A percentile compares a stretch with the other conserved stretches of the same genome.
Evolutionary conservation across 2,113 vertebrate species (phyloP).

Genomic region (Gavia stellata): DNA sequence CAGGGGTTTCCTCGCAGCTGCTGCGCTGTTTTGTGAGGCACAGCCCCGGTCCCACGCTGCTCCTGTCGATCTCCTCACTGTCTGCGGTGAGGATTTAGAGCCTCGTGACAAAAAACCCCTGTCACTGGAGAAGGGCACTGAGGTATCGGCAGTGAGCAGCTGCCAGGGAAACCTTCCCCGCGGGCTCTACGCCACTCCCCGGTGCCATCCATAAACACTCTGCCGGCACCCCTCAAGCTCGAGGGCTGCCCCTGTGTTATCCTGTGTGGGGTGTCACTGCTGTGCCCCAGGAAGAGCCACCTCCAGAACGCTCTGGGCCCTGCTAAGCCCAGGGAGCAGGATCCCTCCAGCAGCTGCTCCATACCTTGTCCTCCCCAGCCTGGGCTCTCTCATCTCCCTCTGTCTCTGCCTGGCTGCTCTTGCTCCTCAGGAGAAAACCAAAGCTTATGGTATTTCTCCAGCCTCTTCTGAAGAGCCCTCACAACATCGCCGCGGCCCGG

Average conservation of each 20-base stretch:
- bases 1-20: background rate
- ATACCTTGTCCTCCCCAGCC: background rate
- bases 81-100: background rate
- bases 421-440: background rate
- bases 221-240: background rate
- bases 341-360: background rate
- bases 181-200: fast-evolving
- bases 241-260: background rate
- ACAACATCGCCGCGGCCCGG: fast-evolving
- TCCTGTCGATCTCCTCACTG: background rate
- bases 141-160: background rate
- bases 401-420: background rate
- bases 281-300: background rate
- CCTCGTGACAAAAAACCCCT: background rate
- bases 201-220: background rate
- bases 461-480: background rate
- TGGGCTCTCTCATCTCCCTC: background rate
- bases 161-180: background rate
- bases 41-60: fast-evolving
- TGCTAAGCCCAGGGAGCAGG: background rate
- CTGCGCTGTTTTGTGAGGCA: background rate
- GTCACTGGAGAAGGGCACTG: background rate
- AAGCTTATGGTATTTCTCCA: background rate
- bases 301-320: background rate
- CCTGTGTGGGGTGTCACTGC: background rate